Conservation (phyloP, 2,797 vertebrate genomes). For the Hydrophis major region DNA sequence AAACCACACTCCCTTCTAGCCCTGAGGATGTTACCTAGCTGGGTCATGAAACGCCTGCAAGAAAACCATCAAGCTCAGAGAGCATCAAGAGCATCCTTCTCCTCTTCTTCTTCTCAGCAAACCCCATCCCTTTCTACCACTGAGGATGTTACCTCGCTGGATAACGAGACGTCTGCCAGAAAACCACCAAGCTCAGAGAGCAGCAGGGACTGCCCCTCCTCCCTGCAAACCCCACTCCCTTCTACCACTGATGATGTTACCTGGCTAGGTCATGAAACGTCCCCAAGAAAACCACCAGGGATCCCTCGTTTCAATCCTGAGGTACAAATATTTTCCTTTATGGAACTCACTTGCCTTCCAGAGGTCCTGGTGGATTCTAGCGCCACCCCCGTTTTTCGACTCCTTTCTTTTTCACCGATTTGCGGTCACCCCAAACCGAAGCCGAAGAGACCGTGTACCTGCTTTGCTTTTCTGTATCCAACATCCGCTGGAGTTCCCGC, state of each 20-base stretch:
- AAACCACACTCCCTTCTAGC: too few relatives aligned
- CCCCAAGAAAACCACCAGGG: not conserved
- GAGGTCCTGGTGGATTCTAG: too few relatives aligned
- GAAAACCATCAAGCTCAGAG: not conserved
- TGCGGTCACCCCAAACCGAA: not conserved
- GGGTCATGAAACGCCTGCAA: not conserved
- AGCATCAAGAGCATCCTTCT: not conserved
- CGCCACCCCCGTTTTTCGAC: not conserved
- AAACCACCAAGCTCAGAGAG: too few relatives aligned
- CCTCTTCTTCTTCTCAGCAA: too few relatives aligned
- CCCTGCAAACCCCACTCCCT: too few relatives aligned
- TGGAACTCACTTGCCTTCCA: not conserved
- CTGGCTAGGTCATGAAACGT: too few relatives aligned
- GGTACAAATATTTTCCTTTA: not conserved
- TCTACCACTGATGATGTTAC: too few relatives aligned
- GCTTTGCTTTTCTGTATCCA: slow-evolving; percentile 95
- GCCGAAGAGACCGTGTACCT: slow-evolving; percentile 71
- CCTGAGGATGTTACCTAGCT: too few relatives aligned
- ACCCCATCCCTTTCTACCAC: too few relatives aligned
- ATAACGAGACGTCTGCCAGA: too few relatives aligned
- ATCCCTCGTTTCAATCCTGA: not conserved
- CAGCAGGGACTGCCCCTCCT: too few relatives aligned
- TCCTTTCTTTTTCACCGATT: not conserved
- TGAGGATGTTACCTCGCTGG: too few relatives aligned
- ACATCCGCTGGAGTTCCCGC: slow-evolving; percentile 88